Conservation (phyloP, 2,888 invertebrate genomes). For the Gasteruption jaculator region DNA sequence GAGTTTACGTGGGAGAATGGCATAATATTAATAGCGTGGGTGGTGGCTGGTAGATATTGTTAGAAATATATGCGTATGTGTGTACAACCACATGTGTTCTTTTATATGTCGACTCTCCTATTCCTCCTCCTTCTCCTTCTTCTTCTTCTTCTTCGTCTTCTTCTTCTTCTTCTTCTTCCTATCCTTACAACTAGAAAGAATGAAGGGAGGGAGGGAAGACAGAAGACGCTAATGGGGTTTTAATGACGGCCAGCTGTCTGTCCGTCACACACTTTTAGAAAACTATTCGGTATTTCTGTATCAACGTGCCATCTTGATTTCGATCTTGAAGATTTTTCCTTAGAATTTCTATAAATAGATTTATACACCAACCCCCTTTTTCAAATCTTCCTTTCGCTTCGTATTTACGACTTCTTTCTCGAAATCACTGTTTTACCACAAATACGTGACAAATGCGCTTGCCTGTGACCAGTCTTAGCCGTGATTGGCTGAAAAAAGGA, state of each 20-base stretch:
- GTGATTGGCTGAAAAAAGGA: too few species aligned
- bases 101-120: too few species aligned
- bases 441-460: too few species aligned
- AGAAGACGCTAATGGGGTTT: constrained; percentile 44
- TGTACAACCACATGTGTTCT: too few species aligned
- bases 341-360: constrained; percentile 9
- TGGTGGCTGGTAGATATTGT: constrained; percentile 47
- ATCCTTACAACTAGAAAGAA: constrained; percentile 12
- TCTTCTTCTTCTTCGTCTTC: too few species aligned
- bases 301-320: constrained; percentile 35
- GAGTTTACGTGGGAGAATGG: constrained; percentile 8
- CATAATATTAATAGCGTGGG: constrained; percentile 48
- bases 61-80: too few species aligned
- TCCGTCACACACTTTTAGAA: constrained; percentile 48
- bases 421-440: too few species aligned
- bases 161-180: too few species aligned
- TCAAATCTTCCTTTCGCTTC: background rate
- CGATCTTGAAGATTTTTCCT: too few species aligned
- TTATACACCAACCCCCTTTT: constrained; percentile 8
- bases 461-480: too few species aligned
- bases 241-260: constrained; percentile 52
- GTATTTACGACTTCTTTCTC: too few species aligned
- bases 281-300: constrained; percentile 43
- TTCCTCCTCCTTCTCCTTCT: too few species aligned
- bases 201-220: constrained; percentile 21